These are phyloP conservation scores for Agrochola litura DNA, from an alignment of 2,888 invertebrate species.

Conservation along the genomic window DNA sequence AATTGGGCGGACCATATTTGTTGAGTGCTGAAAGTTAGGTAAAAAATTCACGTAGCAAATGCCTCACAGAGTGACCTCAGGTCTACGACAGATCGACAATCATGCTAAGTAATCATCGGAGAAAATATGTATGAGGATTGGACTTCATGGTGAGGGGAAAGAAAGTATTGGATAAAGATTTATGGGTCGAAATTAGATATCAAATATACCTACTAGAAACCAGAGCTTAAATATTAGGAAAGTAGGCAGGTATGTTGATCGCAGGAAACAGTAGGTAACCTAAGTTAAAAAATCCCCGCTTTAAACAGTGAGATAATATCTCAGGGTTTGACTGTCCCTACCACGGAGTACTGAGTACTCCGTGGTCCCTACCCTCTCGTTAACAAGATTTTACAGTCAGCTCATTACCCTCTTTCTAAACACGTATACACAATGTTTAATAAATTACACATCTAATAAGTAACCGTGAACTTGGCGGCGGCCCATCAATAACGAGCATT, in stretches of 20 bases:
- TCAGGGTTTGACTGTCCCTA: slow-evolving; percentile 44
- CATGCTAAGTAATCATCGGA: neutral
- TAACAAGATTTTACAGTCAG: slow-evolving; percentile 75
- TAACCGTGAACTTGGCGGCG: slow-evolving; percentile 85
- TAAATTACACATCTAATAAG: slow-evolving; percentile 85
- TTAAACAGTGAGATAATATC: neutral
- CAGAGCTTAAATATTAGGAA: neutral
- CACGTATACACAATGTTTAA: slow-evolving; percentile 78
- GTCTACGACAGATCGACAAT: neutral
- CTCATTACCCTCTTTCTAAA: slow-evolving; percentile 78
- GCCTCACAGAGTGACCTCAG: neutral
- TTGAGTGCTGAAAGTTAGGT: slow-evolving; percentile 22
- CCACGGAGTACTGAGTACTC: too few species aligned
- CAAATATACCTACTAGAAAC: neutral
- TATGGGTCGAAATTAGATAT: neutral
- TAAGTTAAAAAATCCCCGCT: neutral
- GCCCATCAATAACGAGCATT: slow-evolving; percentile 87
- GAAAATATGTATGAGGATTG: neutral
- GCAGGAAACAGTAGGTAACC: neutral
- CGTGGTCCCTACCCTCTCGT: slow-evolving; percentile 62
- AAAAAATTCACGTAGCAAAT: slow-evolving; percentile 26
- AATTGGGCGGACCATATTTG: neutral
- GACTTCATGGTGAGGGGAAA: neutral
- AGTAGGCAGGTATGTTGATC: neutral
- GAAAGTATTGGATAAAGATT: neutral